Conservation (phyloP, 2,888 invertebrate genomes). For the Eurois occulta region DNA sequence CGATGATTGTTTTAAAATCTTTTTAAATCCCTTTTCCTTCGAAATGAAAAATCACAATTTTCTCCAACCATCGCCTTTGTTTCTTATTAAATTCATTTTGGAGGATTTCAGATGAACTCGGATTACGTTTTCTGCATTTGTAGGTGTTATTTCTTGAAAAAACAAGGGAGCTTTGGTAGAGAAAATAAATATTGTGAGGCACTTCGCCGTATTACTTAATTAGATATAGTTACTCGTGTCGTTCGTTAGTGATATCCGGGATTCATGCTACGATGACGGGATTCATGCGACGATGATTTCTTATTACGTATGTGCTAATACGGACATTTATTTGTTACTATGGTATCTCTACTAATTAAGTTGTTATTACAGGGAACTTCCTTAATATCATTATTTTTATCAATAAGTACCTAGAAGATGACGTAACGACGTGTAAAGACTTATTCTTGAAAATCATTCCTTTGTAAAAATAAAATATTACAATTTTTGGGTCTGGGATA, state of each 20-base stretch:
- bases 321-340: constrained; percentile 3
- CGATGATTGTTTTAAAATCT: constrained; percentile 83
- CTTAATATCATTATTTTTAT: not conserved
- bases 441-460: constrained; percentile 15
- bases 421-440: constrained; percentile 11
- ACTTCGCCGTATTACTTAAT: constrained; percentile 58
- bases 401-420: not conserved
- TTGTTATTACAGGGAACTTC: not conserved
- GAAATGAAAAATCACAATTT: constrained; percentile 78
- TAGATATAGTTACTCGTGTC: constrained; percentile 52
- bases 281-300: constrained; percentile 67
- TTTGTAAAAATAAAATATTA: constrained; percentile 38
- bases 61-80: constrained; percentile 62
- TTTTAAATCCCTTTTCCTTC: constrained; percentile 66
- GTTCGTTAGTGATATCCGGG: constrained; percentile 71
- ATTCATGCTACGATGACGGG: constrained; percentile 70
- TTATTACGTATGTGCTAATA: constrained; percentile 27
- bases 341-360: constrained; percentile 5
- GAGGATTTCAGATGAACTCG: constrained; percentile 69
- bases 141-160: constrained; percentile 59
- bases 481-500: constrained; percentile 32
- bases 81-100: constrained; percentile 71
- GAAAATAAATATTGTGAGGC: constrained; percentile 23
- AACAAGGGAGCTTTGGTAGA: constrained; percentile 36
- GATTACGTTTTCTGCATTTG: constrained; percentile 66